These are phyloP conservation scores for Monopterus albus DNA, from an alignment of 2,113 vertebrate genomes.

Conservation along the genomic window DNA sequence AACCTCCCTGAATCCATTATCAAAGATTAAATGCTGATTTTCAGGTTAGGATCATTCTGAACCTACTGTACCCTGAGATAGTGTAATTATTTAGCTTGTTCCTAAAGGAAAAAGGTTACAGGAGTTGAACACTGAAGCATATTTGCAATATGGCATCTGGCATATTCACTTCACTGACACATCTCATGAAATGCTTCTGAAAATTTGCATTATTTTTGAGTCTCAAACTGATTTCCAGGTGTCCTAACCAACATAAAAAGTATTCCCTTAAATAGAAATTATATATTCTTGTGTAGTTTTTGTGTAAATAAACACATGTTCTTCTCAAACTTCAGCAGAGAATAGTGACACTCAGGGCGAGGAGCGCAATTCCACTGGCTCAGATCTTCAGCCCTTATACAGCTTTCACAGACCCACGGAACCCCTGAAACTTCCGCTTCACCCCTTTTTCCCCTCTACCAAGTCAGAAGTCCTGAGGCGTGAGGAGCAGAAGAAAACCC, in stretches of 20 bases:
- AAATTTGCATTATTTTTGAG: too few species aligned
- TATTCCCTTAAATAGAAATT: not conserved
- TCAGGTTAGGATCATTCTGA: not conserved
- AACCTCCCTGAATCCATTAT: not conserved
- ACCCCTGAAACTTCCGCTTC: slow-evolving; percentile 63
- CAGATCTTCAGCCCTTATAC: slow-evolving; percentile 72
- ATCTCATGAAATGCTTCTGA: not conserved
- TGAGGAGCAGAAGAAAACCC: slow-evolving; percentile 87
- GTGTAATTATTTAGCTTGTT: too few species aligned
- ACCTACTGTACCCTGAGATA: not conserved
- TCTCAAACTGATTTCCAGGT: too few species aligned
- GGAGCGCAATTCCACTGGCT: slow-evolving; percentile 74
- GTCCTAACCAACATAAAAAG: not conserved
- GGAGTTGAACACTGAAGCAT: not conserved
- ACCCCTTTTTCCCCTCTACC: slow-evolving; percentile 70
- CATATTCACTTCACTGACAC: too few species aligned
- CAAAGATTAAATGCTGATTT: not conserved
- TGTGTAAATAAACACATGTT: slow-evolving; percentile 3
- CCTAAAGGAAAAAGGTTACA: too few species aligned
- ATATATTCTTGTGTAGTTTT: not conserved
- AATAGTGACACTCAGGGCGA: slow-evolving; percentile 84
- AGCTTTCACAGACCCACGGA: slow-evolving; percentile 79
- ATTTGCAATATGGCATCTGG: too few species aligned
- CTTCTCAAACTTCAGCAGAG: slow-evolving; percentile 70
- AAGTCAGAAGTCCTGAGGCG: slow-evolving; percentile 87